Base-by-base conservation (phyloP, 2,113 vertebrate species). In the Stigmatopora nigra region DNA sequence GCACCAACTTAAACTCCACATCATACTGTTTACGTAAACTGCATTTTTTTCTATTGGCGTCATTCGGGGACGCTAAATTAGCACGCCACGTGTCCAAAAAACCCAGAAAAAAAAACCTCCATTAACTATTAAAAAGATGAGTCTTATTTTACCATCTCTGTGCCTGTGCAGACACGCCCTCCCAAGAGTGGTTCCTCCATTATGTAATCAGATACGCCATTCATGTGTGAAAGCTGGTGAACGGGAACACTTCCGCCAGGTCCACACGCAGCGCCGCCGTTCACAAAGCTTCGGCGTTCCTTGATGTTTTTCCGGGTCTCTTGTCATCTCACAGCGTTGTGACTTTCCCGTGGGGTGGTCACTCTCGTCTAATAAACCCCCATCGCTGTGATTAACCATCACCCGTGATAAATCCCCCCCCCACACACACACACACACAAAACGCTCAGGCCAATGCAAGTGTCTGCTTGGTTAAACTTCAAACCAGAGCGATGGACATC, bases 361-460 rank as follows among this genome's bases (percentile, higher is more conserved):
- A 48, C 68, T 71, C 77, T 73, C 77, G 68, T 75, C 75, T 74
- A 78, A 83, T 86, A 76, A 83, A 38, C 66, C 71, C 63, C 78
- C 82, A 81, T 87, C 81, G 83, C 69, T 72, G 65, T 79, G 80
- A 86, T 86, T 79, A 82, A 80, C 76, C 63, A 63, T 80, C 8
- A 51, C 69, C 67, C 74, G 68, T 69, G 75, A 80, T 64, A 63
- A 75, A 61, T 31, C 67, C 74, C 69, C 68, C 70, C 67, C 15
- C 4, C n/a, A n/a, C n/a, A n/a, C n/a, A n/a, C n/a, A n/a, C n/a
- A n/a, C n/a, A n/a, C n/a, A n/a, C n/a, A 31, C 25, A 61, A 78
- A 65, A n/a, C 61, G 79, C 64, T 75, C 35, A 1, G 49, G 79
- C 73, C 77, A 72, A 41, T 41, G 38, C 38, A 41, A 80, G 64